Conservation (phyloP, 2,888 invertebrate species). For the Tachina lurida region DNA sequence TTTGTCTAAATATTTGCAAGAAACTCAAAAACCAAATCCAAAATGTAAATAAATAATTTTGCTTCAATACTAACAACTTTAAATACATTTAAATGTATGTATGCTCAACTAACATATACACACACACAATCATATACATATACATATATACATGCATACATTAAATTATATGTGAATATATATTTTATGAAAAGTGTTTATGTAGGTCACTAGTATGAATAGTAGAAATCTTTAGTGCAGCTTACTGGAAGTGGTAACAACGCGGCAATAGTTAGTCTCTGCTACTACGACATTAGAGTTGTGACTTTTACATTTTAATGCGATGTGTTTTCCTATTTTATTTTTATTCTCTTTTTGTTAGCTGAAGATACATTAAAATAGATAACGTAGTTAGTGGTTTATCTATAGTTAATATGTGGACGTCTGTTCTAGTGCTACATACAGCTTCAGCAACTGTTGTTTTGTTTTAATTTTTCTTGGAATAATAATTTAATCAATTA, state of each 20-base stretch:
- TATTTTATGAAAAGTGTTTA: conserved; percentile 52
- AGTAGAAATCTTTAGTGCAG: neutral
- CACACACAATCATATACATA: neutral
- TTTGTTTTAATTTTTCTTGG: conserved; percentile 12
- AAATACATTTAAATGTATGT: neutral
- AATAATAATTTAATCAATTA: conserved; percentile 30
- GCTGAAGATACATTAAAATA: conserved; percentile 51
- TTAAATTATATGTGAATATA: conserved; percentile 35
- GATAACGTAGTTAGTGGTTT: conserved; percentile 44
- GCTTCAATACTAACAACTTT: neutral
- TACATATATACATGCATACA: conserved; percentile 9
- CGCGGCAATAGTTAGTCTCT: neutral
- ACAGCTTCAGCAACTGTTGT: conserved; percentile 26
- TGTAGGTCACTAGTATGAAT: conserved; percentile 65
- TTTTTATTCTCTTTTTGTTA: conserved; percentile 11
- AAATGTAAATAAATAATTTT: conserved; percentile 35
- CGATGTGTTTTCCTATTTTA: conserved; percentile 14
- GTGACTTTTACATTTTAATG: conserved; percentile 57
- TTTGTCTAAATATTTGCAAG: conserved; percentile 36
- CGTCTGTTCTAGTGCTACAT: conserved; percentile 17
- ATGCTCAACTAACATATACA: neutral
- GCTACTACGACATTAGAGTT: conserved; percentile 53
- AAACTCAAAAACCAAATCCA: conserved; percentile 6
- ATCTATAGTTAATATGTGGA: conserved; percentile 9
- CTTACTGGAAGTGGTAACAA: neutral